phyloP scores from a whole-genome alignment of 37 sponge, comb jelly and placozoan genomes.

The Crambe crambe region DNA sequence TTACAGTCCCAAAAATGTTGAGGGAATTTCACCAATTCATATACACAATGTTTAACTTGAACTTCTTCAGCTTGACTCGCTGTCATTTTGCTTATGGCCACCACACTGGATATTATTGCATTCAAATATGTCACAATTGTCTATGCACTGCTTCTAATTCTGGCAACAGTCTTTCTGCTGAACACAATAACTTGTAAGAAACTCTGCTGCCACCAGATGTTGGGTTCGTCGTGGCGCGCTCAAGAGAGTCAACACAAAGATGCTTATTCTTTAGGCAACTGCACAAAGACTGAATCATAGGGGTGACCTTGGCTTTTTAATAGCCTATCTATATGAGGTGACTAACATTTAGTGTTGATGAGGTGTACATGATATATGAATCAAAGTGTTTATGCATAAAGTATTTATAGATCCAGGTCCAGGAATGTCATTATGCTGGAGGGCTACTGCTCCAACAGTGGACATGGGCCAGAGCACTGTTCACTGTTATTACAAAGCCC shows the following conservation, averaged over 20 bases:
- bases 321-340: too few species aligned
- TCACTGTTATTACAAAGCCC: neutral
- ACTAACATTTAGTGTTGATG: too few species aligned
- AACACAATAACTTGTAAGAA: neutral
- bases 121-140: conserved; percentile 39
- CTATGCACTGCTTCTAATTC: conserved; percentile 33
- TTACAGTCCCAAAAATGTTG: neutral
- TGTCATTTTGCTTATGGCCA: conserved; percentile 53
- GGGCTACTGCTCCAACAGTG: too few species aligned
- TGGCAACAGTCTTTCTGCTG: neutral
- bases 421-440: too few species aligned
- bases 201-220: neutral
- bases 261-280: too few species aligned
- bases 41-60: conserved; percentile 12
- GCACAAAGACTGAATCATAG: too few species aligned
- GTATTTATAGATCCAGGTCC: too few species aligned
- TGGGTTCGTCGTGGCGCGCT: too few species aligned
- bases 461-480: neutral
- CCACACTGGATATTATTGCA: conserved; percentile 36
- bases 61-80: conserved; percentile 31
- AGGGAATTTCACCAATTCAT: neutral
- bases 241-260: too few species aligned
- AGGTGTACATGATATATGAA: too few species aligned
- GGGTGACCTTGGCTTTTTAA: too few species aligned
- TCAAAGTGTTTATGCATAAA: too few species aligned